These are phyloP conservation scores for Lasius fuliginosus DNA, from an alignment of 2,888 invertebrate genomes.

Conservation along the genomic window DNA sequence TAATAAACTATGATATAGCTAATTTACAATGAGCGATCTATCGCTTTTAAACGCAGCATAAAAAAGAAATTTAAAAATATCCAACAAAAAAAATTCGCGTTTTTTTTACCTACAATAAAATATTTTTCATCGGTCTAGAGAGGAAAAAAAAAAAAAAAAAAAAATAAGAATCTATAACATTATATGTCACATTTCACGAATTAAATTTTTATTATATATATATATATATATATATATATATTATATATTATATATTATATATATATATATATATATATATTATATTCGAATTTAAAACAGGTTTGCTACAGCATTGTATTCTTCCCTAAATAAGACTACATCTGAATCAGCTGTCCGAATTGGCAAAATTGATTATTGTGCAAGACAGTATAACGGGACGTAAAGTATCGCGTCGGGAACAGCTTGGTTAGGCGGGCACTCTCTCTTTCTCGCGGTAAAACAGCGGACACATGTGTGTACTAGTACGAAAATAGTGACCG, in stretches of 20 bases:
- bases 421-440: constrained; percentile 62
- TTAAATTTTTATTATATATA: neutral
- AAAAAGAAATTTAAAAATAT: neutral
- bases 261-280: neutral
- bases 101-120: neutral
- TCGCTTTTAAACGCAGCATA: neutral
- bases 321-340: neutral
- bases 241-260: no score
- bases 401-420: constrained; percentile 7
- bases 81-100: neutral
- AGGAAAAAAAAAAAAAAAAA: neutral
- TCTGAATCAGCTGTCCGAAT: neutral
- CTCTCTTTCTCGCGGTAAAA: constrained; percentile 55
- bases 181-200: neutral
- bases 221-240: no score
- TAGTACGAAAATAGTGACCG: constrained; percentile 81
- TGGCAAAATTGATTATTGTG: constrained; percentile 27
- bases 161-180: neutral
- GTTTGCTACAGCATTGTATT: neutral
- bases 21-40: neutral
- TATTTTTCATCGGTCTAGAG: neutral
- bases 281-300: neutral
- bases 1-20: neutral
- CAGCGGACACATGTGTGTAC: constrained; percentile 63
- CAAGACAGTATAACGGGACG: constrained; percentile 1